phyloP scores from a whole-genome alignment of 2,113 vertebrate species.

The Sialia sialis region DNA sequence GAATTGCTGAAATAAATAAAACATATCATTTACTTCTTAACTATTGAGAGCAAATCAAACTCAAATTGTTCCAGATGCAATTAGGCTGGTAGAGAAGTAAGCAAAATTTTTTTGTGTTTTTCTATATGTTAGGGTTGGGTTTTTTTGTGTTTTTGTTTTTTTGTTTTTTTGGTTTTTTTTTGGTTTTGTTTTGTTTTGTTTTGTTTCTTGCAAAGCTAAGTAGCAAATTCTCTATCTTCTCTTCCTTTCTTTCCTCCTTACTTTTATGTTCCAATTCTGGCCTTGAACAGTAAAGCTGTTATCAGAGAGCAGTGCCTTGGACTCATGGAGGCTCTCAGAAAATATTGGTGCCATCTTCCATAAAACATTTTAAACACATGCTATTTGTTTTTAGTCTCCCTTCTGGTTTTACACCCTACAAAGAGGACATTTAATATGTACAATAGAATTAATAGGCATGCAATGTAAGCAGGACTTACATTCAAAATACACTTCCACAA shows the following conservation, averaged over 20 bases:
- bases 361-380: slow-evolving; percentile 67
- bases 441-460: slow-evolving; percentile 72
- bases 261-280: neutral
- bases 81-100: neutral
- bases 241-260: neutral
- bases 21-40: neutral
- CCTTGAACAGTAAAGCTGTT: neutral
- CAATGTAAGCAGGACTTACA: slow-evolving; percentile 68
- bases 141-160: neutral
- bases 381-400: slow-evolving; percentile 71
- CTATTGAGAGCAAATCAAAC: neutral
- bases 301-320: slow-evolving; percentile 12
- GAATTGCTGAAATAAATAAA: neutral
- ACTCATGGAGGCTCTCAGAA: slow-evolving; percentile 40
- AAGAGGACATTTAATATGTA: slow-evolving; percentile 72
- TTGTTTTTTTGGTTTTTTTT: too few relatives aligned
- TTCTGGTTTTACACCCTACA: slow-evolving; percentile 59
- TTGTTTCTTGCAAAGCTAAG: neutral
- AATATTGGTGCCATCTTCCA: slow-evolving; percentile 54
- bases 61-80: neutral
- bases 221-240: neutral
- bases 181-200: neutral
- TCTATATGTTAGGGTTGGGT: fast-evolving
- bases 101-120: neutral
- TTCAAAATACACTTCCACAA: slow-evolving; percentile 66